Conservation (phyloP, 2,113 vertebrate genomes). For the Clinocottus analis region DNA sequence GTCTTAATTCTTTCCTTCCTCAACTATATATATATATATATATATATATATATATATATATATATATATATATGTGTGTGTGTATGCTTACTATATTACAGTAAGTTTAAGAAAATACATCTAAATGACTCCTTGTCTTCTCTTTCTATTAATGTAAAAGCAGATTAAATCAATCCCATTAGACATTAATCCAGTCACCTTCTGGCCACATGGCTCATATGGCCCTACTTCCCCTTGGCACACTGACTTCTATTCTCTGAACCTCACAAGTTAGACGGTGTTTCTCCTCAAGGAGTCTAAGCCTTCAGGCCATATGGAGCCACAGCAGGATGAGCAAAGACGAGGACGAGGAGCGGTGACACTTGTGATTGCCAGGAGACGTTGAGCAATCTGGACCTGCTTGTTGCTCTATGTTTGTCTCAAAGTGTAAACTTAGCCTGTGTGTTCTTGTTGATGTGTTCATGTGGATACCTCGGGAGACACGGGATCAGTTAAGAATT, state of each 20-base stretch:
- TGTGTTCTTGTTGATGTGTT: not conserved
- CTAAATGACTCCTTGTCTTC: conserved; percentile 9
- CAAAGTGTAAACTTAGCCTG: conserved; percentile 24
- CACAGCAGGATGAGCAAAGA: conserved; percentile 30
- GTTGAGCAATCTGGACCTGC: conserved; percentile 44
- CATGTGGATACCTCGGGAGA: not conserved
- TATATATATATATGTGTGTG: not conserved
- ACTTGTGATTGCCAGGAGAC: conserved; percentile 31
- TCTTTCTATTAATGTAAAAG: conserved; percentile 48
- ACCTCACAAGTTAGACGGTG: not conserved
- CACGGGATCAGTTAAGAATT: not conserved
- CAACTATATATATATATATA: not conserved
- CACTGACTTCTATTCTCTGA: conserved; percentile 47
- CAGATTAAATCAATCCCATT: conserved; percentile 75
- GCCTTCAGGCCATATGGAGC: conserved; percentile 56
- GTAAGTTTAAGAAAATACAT: not conserved
- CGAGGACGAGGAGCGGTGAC: conserved; percentile 21
- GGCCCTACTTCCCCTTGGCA: conserved; percentile 43
- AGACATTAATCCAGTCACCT: conserved; percentile 61
- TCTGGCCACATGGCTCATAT: conserved; percentile 66
- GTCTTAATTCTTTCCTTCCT: not conserved
- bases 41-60: not conserved
- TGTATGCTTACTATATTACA: not conserved
- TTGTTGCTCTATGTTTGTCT: conserved; percentile 35
- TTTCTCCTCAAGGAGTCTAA: conserved; percentile 7